phyloP scores from a whole-genome alignment of 2,888 invertebrate species.

The Sarcophaga variegata region DNA sequence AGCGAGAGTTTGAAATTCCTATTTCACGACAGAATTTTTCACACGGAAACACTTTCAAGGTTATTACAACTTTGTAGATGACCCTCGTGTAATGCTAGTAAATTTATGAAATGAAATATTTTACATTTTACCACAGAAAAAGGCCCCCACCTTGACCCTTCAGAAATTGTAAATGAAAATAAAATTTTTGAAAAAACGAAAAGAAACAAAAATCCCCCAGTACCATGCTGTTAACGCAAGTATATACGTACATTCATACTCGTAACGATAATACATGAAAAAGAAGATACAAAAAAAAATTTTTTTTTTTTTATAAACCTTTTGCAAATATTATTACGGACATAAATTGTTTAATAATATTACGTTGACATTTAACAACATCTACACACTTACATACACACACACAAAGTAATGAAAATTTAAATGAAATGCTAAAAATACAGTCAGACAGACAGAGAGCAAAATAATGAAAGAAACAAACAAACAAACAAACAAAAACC shows the following conservation, averaged over 20 bases:
- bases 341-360: slow-evolving; percentile 64
- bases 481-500: slow-evolving; percentile 15
- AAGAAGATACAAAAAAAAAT: background rate
- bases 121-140: slow-evolving; percentile 47
- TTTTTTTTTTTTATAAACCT: slow-evolving; percentile 23
- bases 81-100: background rate
- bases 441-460: slow-evolving; percentile 27
- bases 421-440: slow-evolving; percentile 20
- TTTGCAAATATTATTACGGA: slow-evolving; percentile 64
- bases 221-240: no score
- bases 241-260: background rate
- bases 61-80: background rate
- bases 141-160: slow-evolving; percentile 67
- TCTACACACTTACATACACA: background rate
- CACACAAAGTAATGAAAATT: slow-evolving; percentile 19
- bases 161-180: slow-evolving; percentile 38
- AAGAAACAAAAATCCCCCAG: background rate
- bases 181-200: no score
- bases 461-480: slow-evolving; percentile 23
- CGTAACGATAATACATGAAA: slow-evolving; percentile 18
- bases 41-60: background rate
- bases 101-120: background rate
- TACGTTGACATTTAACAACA: slow-evolving; percentile 66
- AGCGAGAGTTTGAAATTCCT: no score
- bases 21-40: no score